A percentile compares a stretch with the other conserved stretches of the same genome.
Evolutionary conservation across 2,113 vertebrate species (phyloP).

Genomic region (Stercorarius parasiticus): DNA sequence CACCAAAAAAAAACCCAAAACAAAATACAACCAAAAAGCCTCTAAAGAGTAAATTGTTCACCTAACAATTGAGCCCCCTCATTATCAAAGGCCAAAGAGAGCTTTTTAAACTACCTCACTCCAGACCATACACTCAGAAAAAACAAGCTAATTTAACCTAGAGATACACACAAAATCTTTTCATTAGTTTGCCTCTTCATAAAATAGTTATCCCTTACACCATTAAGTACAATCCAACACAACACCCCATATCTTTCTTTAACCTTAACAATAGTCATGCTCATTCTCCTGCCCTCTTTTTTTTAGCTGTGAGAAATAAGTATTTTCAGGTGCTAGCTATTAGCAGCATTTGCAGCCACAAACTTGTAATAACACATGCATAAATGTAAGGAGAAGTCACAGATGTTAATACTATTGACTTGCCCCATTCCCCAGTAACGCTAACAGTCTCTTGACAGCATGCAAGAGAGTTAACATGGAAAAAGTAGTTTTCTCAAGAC

Average conservation of each 20-base stretch:
- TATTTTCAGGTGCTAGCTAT: not conserved
- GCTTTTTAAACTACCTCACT: not conserved
- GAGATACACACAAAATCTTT: not conserved
- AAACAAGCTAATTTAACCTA: not conserved
- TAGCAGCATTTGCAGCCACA: not conserved
- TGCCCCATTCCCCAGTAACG: not conserved
- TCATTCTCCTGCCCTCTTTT: rapidly evolving
- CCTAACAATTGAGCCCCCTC: not conserved
- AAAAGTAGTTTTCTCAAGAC: not conserved
- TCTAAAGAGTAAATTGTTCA: not conserved
- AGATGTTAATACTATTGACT: not conserved
- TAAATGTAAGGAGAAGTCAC: not conserved
- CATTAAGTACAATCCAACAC: not conserved
- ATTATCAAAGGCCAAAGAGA: not conserved
- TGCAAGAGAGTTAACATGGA: not conserved
- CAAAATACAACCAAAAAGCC: not conserved
- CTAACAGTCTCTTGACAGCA: not conserved
- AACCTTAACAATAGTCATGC: rapidly evolving
- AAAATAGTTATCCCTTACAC: rapidly evolving
- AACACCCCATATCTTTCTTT: not conserved
- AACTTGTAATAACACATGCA: not conserved
- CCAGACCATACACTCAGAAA: not conserved
- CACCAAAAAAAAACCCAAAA: too few species aligned
- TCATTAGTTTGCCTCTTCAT: not conserved
- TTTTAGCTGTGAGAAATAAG: not conserved